phyloP scores from a whole-genome alignment of 2,888 invertebrate genomes.

The Cyclophora punctaria region DNA sequence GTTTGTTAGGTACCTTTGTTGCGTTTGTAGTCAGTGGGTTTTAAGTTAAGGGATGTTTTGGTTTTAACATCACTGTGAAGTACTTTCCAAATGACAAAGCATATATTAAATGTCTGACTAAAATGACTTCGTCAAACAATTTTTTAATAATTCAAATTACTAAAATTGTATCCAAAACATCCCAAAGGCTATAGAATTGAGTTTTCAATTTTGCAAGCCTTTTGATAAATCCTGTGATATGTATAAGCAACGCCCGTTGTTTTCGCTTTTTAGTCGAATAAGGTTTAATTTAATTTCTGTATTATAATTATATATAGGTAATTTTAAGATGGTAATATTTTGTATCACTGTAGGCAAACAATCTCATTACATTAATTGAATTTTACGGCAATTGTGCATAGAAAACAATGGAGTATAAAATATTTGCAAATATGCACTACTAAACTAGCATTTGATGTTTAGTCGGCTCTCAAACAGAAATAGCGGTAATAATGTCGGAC shows the following conservation, averaged over 20 bases:
- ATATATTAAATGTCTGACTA: too few relatives aligned
- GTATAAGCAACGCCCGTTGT: slow-evolving; percentile 36
- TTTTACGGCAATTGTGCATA: too few relatives aligned
- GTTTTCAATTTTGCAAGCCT: slow-evolving; percentile 27
- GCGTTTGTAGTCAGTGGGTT: neutral
- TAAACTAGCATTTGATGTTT: too few relatives aligned
- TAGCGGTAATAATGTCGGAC: too few relatives aligned
- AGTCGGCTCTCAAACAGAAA: too few relatives aligned
- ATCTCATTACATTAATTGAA: too few relatives aligned
- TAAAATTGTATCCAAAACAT: too few relatives aligned
- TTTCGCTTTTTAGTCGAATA: slow-evolving; percentile 10
- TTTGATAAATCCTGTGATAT: slow-evolving; percentile 55
- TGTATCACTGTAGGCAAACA: slow-evolving; percentile 1
- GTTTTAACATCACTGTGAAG: neutral
- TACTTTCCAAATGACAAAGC: too few relatives aligned
- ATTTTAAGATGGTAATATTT: neutral
- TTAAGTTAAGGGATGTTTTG: neutral
- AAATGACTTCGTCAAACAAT: too few relatives aligned
- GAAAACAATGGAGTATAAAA: too few relatives aligned
- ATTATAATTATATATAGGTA: neutral
- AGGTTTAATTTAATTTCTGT: slow-evolving; percentile 5
- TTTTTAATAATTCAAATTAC: too few relatives aligned
- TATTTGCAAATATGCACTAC: too few relatives aligned
- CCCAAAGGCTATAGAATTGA: slow-evolving; percentile 26
- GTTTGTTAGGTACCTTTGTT: neutral